A percentile compares a stretch with the other conserved stretches of the same genome.
These are phyloP conservation scores for Trididemnum nubilum DNA, from an alignment of 23 tunicate genomes.

Conservation along the genomic window DNA sequence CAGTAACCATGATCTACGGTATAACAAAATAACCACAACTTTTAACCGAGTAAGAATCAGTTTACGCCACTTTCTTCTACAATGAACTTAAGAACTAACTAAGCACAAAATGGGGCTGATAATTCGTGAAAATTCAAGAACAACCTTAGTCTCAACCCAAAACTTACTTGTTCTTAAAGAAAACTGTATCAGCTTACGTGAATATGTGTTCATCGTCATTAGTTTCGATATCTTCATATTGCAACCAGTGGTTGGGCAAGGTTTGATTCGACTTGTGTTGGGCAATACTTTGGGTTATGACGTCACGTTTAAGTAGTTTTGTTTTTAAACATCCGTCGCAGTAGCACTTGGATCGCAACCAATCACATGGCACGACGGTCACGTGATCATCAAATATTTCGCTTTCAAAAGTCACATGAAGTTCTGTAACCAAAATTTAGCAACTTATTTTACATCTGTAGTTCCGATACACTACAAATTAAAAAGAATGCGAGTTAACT, in stretches of 20 bases:
- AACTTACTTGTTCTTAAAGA: too few relatives aligned
- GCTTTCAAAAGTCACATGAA: not conserved
- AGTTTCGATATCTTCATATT: not conserved
- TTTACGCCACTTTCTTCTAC: too few relatives aligned
- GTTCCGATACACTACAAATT: too few relatives aligned
- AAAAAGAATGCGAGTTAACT: too few relatives aligned
- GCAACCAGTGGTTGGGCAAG: not conserved
- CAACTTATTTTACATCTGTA: too few relatives aligned
- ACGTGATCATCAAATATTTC: constrained; percentile 40
- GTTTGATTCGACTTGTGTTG: not conserved
- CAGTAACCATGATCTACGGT: too few relatives aligned
- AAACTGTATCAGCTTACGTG: constrained; percentile 10
- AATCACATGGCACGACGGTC: constrained; percentile 21
- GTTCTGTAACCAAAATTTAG: not conserved
- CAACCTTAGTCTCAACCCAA: too few relatives aligned
- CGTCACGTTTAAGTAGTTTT: constrained; percentile 21
- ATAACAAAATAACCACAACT: too few relatives aligned
- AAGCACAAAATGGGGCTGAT: too few relatives aligned
- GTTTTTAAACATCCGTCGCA: constrained; percentile 36
- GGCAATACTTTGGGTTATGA: not conserved
- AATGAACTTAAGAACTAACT: too few relatives aligned
- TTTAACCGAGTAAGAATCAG: too few relatives aligned
- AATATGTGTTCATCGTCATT: not conserved
- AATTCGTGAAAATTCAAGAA: too few relatives aligned
- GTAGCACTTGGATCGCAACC: constrained; percentile 51